phyloP scores from a whole-genome alignment of 2,888 invertebrate genomes.

The Barypeithes pellucidus region DNA sequence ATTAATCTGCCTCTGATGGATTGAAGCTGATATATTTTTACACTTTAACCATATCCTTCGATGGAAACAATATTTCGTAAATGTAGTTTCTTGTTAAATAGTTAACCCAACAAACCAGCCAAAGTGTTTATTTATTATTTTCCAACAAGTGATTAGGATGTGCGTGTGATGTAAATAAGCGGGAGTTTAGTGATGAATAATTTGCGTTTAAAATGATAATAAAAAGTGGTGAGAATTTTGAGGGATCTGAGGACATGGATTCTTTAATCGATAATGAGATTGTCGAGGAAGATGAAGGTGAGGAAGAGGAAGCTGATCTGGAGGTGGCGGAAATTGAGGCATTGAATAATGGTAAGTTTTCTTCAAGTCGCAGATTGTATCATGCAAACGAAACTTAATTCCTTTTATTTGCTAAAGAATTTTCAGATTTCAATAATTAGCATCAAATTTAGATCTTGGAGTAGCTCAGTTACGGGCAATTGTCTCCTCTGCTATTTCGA shows the following conservation, averaged over 20 bases:
- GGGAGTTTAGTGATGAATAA: slow-evolving; percentile 15
- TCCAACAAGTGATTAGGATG: slow-evolving; percentile 33
- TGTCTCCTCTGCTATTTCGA: too few species aligned
- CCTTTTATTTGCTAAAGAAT: too few species aligned
- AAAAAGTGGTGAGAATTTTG: slow-evolving; percentile 31
- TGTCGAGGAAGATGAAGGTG: slow-evolving; percentile 45
- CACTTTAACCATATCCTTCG: background rate
- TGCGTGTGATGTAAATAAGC: slow-evolving; percentile 21
- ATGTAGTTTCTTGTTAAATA: slow-evolving; percentile 3
- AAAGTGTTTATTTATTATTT: slow-evolving; percentile 42
- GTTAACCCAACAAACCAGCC: slow-evolving; percentile 42
- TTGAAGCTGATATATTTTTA: background rate
- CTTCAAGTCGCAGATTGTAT: background rate
- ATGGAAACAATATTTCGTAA: background rate
- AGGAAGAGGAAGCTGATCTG: slow-evolving; percentile 25
- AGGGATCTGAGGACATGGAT: slow-evolving; percentile 44
- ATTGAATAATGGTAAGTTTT: slow-evolving; percentile 29
- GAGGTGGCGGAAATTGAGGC: slow-evolving; percentile 22
- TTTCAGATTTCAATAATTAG: too few species aligned
- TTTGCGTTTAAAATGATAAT: slow-evolving; percentile 43
- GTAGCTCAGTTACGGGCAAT: too few species aligned
- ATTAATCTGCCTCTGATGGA: too few species aligned
- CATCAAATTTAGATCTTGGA: too few species aligned
- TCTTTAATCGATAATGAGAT: slow-evolving; percentile 47
- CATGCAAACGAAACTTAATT: too few species aligned